Percentiles rank a stretch among this genome's conserved stretches.
These are phyloP conservation scores for Sinelater perroti DNA, from an alignment of 2,888 invertebrate species.

Conservation along the genomic window DNA sequence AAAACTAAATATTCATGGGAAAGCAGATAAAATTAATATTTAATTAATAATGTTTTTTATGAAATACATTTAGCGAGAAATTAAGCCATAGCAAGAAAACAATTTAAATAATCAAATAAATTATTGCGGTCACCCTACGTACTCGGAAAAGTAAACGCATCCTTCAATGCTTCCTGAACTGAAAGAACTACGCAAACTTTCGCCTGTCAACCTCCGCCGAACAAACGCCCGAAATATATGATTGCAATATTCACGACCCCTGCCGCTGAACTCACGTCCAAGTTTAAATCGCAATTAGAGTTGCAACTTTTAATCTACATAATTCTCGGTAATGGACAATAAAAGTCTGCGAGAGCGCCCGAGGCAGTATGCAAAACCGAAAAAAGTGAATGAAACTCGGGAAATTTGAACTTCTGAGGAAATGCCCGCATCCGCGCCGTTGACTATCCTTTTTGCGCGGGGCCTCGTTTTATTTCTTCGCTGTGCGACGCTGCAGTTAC, in stretches of 20 bases:
- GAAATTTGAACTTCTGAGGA: conserved; percentile 40
- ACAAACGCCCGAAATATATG: not conserved
- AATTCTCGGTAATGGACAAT: conserved; percentile 52
- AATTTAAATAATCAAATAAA: no score
- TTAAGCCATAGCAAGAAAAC: no score
- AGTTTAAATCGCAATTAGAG: conserved; percentile 56
- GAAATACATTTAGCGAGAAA: no score
- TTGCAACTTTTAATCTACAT: conserved; percentile 57
- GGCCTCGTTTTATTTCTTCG: conserved; percentile 1
- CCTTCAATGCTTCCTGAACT: no score
- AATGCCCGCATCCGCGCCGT: conserved; percentile 19
- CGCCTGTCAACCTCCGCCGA: no score
- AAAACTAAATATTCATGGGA: no score
- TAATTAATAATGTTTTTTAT: no score
- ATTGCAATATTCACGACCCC: conserved; percentile 42
- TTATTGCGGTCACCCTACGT: no score
- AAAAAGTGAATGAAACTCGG: conserved; percentile 43
- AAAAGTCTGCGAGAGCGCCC: conserved; percentile 49
- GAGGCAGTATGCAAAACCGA: conserved; percentile 45
- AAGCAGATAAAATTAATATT: no score
- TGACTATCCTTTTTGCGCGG: conserved; percentile 14
- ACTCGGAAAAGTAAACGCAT: no score
- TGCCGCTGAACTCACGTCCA: conserved; percentile 43
- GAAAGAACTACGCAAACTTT: no score
- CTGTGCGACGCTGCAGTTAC: not conserved